Base-by-base conservation (phyloP, 2,797 vertebrate species). In the Halcyon smyrnensis region DNA sequence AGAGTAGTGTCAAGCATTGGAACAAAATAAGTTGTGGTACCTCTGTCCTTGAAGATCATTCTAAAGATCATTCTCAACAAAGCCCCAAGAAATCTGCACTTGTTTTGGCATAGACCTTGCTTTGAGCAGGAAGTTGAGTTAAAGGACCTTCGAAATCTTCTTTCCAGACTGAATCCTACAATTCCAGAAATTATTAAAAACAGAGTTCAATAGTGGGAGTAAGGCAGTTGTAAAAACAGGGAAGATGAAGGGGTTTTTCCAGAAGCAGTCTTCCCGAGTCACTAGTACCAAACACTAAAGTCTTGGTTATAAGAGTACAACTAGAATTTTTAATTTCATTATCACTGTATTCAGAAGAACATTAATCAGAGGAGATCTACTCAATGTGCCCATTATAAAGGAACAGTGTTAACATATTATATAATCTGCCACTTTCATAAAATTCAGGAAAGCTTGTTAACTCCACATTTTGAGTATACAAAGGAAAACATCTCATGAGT, bases 191-290 rank as follows among this genome's bases (percentile, higher is more conserved):
- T 34, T 37, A 37, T 36, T n/a, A 78, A 80, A 82, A 80, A 32
- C 4, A 19, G 27, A 48, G 5, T 59, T 71, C n/a, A 36, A 32
- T 3, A 15, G 24, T 4, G 3, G 28, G 21, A 36, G 10, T 12
- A 69, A 36, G 39, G 12, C 11, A 56, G 36, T 16, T 23, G 12
- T 27, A 25, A 7, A 34, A 63, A 73, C 16, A 3, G 6, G 6
- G 4, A 6, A 60, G 19, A 45, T 6, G 0, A 71, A 18, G 7
- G 1, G 0, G 14, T 23, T 53, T 27, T 70, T 37, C 24, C 24
- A 90, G 63, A 92, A 84, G 3, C 4, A 54, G 37, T 30, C 65
- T 76, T 75, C 12, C 73, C 2, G 16, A 84, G 24, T 54, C 34
- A 30, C 37, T 75, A 46, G 15, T 9, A 17, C 21, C 41, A 78